Conservation (phyloP, 1,140 invertebrate species). For the Pemphigus obesinymphae region DNA sequence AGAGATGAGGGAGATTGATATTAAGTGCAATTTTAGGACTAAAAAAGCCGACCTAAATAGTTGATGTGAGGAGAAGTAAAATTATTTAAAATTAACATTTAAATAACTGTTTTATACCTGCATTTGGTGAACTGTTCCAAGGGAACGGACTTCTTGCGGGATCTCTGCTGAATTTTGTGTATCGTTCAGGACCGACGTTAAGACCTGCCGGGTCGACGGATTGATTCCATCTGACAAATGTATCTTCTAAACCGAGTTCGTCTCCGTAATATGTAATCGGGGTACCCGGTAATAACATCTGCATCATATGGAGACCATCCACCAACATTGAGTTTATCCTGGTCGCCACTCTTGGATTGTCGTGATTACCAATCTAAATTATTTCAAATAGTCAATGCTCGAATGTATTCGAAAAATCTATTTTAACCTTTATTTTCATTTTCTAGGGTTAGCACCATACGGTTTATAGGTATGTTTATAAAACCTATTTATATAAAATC, state of each 20-base stretch:
- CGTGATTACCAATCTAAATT: conserved; percentile 68
- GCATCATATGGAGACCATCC: conserved; percentile 70
- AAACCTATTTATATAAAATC: too few relatives aligned
- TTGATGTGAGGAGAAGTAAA: too few relatives aligned
- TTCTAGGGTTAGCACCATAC: too few relatives aligned
- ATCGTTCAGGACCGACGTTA: background rate
- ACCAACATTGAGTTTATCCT: conserved; percentile 60
- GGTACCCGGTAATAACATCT: conserved; percentile 68
- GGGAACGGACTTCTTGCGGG: conserved; percentile 70
- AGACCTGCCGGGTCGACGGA: conserved; percentile 19
- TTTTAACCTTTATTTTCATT: too few relatives aligned
- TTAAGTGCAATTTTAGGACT: too few relatives aligned
- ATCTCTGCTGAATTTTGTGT: conserved; percentile 53
- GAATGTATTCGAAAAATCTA: too few relatives aligned
- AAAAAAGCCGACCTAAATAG: too few relatives aligned
- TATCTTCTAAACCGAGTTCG: conserved; percentile 42
- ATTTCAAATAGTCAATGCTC: background rate
- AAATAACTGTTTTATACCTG: conserved; percentile 44
- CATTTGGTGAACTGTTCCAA: conserved; percentile 56
- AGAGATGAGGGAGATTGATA: too few relatives aligned
- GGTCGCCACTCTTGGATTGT: conserved; percentile 61
- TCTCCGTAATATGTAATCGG: conserved; percentile 44
- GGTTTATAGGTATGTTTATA: too few relatives aligned
- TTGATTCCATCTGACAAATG: conserved; percentile 33
- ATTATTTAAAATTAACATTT: too few relatives aligned